Percentiles rank a stretch among this genome's conserved stretches.
Conservation (phyloP, 2,113 vertebrate genomes). For the Antennarius striatus region DNA sequence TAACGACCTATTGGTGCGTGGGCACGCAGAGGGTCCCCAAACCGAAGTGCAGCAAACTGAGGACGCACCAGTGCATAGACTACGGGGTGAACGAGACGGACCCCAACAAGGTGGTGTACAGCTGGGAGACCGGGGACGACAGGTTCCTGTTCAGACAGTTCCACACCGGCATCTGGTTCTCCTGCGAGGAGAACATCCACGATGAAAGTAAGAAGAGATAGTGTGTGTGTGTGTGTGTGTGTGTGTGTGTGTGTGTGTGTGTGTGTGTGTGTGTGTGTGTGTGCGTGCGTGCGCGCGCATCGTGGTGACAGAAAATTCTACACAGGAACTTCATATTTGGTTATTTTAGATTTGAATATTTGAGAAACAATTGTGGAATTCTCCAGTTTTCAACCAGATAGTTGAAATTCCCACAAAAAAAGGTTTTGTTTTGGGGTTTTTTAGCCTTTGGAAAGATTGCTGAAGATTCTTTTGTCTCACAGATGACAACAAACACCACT, state of each 20-base stretch:
- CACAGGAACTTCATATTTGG: too few relatives aligned
- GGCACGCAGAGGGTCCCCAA: constrained; percentile 87
- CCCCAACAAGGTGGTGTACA: constrained; percentile 88
- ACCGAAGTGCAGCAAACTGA: constrained; percentile 76
- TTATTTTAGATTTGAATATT: too few relatives aligned
- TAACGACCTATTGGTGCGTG: constrained; percentile 93
- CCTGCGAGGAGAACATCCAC: constrained; percentile 90
- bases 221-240: background rate
- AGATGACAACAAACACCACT: too few relatives aligned
- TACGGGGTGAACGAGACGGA: constrained; percentile 86
- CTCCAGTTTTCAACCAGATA: too few relatives aligned
- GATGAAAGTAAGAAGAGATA: constrained; percentile 84
- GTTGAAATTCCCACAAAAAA: too few relatives aligned
- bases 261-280: too few relatives aligned
- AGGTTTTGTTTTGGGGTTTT: too few relatives aligned
- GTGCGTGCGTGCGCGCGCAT: too few relatives aligned
- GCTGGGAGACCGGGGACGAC: constrained; percentile 95
- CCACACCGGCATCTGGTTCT: constrained; percentile 95
- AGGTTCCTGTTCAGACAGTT: constrained; percentile 89
- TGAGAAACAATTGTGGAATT: too few relatives aligned
- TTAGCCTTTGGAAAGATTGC: too few relatives aligned
- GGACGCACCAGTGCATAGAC: constrained; percentile 88
- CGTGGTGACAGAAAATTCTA: too few relatives aligned
- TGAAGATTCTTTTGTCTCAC: too few relatives aligned
- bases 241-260: background rate